Base-by-base conservation (phyloP, 2,113 vertebrate genomes). In the Oophaga pumilio region DNA sequence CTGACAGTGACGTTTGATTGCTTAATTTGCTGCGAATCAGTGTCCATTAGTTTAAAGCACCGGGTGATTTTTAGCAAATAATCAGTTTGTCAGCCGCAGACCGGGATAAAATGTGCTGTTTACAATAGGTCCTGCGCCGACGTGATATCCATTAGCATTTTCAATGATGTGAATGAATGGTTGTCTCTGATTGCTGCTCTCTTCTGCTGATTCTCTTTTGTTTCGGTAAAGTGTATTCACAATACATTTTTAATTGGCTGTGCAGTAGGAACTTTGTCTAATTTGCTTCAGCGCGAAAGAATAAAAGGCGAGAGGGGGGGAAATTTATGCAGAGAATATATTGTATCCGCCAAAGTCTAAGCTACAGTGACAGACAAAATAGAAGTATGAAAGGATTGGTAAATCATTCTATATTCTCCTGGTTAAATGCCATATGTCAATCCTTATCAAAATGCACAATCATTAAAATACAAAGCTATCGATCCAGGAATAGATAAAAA, bases 241-340 rank as follows among this genome's bases (percentile, higher is more conserved):
- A 88, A 88, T 88, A 82, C 80, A 84, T 84, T 88, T 88, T 88
- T 88, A 88, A 88, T 88, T 88, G 81, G 87, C 80, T 66, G 71
- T n/a, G 86, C 86, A 57, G 82, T 33, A 76, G 81, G 87, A 88
- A 88, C 71, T 84, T 84, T 76, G 81, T 84, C 71, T 84, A 76
- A 83, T 88, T 88, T 76, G 80, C 86, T 83, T 49, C 43, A 9
- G 79, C n/a, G 28, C n/a, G 60, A 83, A 83, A 76, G 68, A 82
- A 73, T 71, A 33, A 82, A 64, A 53, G 57, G 66, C 43, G 76
- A 69, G 85, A 85, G 79, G 13, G 13, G 52, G 28, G 10, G 56
- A 68, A 84, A 88, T 84, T 56, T 84, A 88, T 77, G 87, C 71
- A 56, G 80, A 84, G 81, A 24, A 68, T 77, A 84, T 84, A 88